These are phyloP conservation scores for Himalopsyche anomala DNA, from an alignment of 2,888 invertebrate species.

Conservation along the genomic window DNA sequence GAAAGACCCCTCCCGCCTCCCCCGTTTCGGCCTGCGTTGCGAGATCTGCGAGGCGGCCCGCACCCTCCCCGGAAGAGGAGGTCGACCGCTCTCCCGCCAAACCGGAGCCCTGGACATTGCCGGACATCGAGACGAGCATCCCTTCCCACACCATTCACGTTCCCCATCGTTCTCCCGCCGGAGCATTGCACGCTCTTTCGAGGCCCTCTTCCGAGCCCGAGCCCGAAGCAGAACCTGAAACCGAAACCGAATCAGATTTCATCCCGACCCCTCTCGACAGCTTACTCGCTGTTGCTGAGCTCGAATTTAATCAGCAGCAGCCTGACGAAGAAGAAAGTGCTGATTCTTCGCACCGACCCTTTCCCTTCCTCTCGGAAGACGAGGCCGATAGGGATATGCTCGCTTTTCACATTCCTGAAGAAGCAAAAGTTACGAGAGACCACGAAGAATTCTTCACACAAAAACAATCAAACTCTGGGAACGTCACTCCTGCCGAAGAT, in stretches of 20 bases:
- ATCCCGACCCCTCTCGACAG: constrained; percentile 79
- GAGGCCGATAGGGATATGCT: constrained; percentile 72
- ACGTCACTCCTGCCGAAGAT: constrained; percentile 65
- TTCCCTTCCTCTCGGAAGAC: constrained; percentile 71
- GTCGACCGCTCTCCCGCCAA: constrained; percentile 39
- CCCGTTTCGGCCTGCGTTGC: constrained; percentile 66
- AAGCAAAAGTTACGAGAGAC: constrained; percentile 67
- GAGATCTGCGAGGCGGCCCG: constrained; percentile 31
- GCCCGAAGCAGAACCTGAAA: constrained; percentile 67
- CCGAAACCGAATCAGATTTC: constrained; percentile 66
- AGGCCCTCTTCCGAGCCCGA: constrained; percentile 68
- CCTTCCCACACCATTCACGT: constrained; percentile 80
- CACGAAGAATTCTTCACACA: constrained; percentile 71
- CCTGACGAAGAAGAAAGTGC: constrained; percentile 60
- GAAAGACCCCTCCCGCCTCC: constrained; percentile 7
- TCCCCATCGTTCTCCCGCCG: constrained; percentile 70
- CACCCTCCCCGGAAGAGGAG: constrained; percentile 52
- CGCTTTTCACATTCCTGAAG: constrained; percentile 73
- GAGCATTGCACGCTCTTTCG: constrained; percentile 65
- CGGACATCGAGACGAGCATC: constrained; percentile 79
- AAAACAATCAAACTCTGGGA: constrained; percentile 68
- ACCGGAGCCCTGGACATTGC: constrained; percentile 70
- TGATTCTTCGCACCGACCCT: constrained; percentile 66
- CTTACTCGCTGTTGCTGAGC: constrained; percentile 80
- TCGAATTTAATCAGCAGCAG: constrained; percentile 79